These are phyloP conservation scores for Petromus typicus DNA, from an alignment of 2,113 vertebrate species.

Conservation along the genomic window DNA sequence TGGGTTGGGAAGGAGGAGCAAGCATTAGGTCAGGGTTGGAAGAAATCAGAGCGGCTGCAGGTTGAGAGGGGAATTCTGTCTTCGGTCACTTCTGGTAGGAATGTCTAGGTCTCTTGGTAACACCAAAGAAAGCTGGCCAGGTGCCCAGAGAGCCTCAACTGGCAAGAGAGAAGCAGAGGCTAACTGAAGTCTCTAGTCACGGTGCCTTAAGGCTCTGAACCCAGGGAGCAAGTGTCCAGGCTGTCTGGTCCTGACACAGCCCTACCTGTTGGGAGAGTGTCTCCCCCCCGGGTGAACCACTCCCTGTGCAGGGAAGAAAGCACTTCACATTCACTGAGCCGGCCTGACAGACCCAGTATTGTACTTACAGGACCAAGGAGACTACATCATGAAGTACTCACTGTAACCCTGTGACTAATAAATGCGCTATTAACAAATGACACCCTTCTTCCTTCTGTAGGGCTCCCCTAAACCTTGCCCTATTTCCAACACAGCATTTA, in stretches of 20 bases:
- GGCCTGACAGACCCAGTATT: background rate
- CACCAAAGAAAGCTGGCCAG: background rate
- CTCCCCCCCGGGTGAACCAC: background rate
- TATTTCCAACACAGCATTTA: background rate
- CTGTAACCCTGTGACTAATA: background rate
- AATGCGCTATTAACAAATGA: background rate
- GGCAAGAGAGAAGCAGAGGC: background rate
- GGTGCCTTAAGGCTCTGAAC: background rate
- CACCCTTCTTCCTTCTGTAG: background rate
- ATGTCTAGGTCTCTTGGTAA: constrained; percentile 25
- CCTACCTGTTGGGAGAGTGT: background rate
- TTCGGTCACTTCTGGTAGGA: constrained; percentile 12
- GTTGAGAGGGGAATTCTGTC: background rate
- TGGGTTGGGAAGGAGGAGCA: background rate
- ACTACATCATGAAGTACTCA: background rate
- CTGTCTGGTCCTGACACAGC: background rate
- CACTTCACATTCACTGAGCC: background rate
- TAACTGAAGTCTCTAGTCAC: background rate
- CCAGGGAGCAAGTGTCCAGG: background rate
- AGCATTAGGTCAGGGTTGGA: background rate
- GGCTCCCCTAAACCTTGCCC: background rate
- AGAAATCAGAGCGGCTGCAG: background rate
- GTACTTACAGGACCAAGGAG: background rate
- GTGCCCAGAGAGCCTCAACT: background rate
- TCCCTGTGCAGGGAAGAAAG: background rate